These are phyloP conservation scores for Nothobranchius kuhntae DNA, from an alignment of 2,113 vertebrate species.

Conservation along the genomic window DNA sequence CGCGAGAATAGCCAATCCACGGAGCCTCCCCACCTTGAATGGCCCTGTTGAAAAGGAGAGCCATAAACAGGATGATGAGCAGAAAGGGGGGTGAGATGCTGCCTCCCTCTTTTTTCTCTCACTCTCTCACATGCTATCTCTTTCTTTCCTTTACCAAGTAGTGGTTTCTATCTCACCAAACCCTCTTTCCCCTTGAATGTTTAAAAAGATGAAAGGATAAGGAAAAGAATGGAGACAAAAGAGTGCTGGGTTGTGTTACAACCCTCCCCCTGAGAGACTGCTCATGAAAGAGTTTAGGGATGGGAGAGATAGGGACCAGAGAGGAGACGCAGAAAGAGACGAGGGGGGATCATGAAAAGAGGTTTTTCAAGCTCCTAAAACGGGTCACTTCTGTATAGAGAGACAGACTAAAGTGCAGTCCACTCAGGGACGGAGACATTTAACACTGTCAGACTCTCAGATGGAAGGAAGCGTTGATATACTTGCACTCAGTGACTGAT, in stretches of 20 bases:
- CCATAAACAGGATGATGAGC: slow-evolving; percentile 68
- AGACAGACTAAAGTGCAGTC: slow-evolving; percentile 53
- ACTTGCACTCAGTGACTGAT: slow-evolving; percentile 49
- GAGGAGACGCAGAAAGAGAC: slow-evolving; percentile 67
- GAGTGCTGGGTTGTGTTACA: slow-evolving; percentile 77
- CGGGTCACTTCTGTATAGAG: slow-evolving; percentile 63
- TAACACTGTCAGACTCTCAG: slow-evolving; percentile 52
- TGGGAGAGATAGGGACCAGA: slow-evolving; percentile 77
- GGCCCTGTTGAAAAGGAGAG: slow-evolving; percentile 68
- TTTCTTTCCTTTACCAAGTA: slow-evolving; percentile 70
- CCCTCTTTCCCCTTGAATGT: slow-evolving; percentile 72
- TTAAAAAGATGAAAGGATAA: slow-evolving; percentile 85
- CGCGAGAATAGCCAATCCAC: slow-evolving; percentile 46
- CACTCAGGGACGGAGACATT: slow-evolving; percentile 55
- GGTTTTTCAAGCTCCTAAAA: slow-evolving; percentile 67
- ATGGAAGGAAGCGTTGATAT: slow-evolving; percentile 41
- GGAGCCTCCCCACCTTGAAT: slow-evolving; percentile 66
- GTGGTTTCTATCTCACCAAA: slow-evolving; percentile 77
- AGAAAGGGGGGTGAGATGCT: slow-evolving; percentile 20
- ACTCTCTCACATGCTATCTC: slow-evolving; percentile 66
- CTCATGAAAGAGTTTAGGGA: slow-evolving; percentile 79
- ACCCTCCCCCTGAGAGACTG: slow-evolving; percentile 76
- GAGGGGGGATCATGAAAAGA: slow-evolving; percentile 58
- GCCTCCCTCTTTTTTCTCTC: slow-evolving; percentile 25
- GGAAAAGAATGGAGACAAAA: slow-evolving; percentile 80